Conservation (phyloP, 2,113 vertebrate species). For the Spermophilus dauricus region DNA sequence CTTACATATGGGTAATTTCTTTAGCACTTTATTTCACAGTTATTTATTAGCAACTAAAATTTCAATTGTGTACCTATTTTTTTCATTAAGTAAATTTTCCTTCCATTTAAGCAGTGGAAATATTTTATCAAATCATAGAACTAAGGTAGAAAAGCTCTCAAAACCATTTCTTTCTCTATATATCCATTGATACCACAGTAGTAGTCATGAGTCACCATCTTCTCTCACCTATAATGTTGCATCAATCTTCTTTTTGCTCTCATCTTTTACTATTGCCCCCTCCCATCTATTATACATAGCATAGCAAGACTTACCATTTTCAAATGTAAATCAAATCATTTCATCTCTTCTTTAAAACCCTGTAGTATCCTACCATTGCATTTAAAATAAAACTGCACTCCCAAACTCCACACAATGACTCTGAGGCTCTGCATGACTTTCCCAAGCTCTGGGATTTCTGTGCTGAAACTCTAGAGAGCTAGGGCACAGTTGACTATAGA, state of each 20-base stretch:
- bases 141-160: slow-evolving; percentile 65
- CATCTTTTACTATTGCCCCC: neutral
- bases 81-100: slow-evolving; percentile 5
- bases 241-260: neutral
- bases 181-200: neutral
- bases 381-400: slow-evolving; percentile 30
- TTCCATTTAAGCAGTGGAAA: slow-evolving; percentile 8
- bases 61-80: slow-evolving; percentile 16
- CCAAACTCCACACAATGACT: neutral
- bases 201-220: neutral
- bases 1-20: neutral
- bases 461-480: neutral
- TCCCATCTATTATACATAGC: neutral
- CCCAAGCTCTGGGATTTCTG: neutral
- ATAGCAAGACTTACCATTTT: neutral
- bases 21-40: neutral
- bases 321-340: slow-evolving; percentile 16
- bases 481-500: neutral
- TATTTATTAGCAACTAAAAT: neutral
- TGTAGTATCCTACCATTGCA: neutral
- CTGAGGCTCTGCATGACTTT: neutral
- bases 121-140: neutral
- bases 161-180: neutral
- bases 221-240: neutral
- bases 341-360: neutral